phyloP scores from a whole-genome alignment of 2,113 vertebrate species.

The Peucedramus taeniatus region DNA sequence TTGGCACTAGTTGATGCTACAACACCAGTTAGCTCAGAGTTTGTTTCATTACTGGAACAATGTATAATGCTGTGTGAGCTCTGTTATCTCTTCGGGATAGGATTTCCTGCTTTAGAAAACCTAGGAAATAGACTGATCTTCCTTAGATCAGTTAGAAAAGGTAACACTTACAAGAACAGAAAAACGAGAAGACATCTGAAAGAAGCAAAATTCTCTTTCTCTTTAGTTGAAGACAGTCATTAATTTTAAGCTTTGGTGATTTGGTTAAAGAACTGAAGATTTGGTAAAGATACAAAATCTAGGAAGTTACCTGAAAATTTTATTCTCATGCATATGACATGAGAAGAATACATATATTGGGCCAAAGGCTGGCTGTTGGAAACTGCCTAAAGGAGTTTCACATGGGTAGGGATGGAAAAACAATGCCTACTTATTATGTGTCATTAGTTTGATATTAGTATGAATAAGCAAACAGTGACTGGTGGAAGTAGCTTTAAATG shows the following conservation, averaged over 20 bases:
- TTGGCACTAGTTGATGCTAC: background rate
- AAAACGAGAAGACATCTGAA: background rate
- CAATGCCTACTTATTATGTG: rapidly evolving
- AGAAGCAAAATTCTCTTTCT: background rate
- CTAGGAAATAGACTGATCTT: background rate
- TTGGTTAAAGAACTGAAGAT: background rate
- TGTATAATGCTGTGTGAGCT: background rate
- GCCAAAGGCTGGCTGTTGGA: background rate
- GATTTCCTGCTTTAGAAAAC: background rate
- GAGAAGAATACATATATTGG: background rate
- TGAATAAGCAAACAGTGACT: background rate
- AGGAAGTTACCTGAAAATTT: background rate
- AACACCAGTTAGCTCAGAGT: background rate
- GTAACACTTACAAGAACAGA: background rate
- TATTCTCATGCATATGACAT: background rate
- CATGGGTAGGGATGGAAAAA: background rate
- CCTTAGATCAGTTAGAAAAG: background rate
- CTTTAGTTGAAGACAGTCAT: background rate
- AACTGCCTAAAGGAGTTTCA: background rate
- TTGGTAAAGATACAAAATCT: background rate
- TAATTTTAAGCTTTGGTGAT: background rate
- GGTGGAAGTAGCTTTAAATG: background rate
- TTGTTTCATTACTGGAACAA: background rate
- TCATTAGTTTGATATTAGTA: background rate
- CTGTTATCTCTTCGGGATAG: background rate